Conservation (phyloP, 1,140 invertebrate species). For the Bombus confusus region DNA sequence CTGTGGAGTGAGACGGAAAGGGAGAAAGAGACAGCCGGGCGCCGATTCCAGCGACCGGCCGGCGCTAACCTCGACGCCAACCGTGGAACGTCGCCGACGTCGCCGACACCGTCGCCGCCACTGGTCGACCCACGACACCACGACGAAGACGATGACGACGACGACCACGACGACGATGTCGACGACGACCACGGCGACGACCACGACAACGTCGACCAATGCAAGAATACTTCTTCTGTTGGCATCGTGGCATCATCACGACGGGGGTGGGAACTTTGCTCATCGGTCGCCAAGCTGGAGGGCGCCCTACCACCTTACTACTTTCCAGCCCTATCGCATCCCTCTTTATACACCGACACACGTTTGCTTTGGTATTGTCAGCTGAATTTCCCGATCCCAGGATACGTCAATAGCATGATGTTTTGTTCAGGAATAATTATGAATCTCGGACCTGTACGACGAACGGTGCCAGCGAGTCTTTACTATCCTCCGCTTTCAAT, state of each 20-base stretch:
- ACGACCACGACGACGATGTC: conserved; percentile 45
- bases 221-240: conserved; percentile 69
- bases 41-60: conserved; percentile 68
- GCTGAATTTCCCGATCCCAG: conserved; percentile 39
- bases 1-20: conserved; percentile 56
- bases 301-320: conserved; percentile 39
- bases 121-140: conserved; percentile 53
- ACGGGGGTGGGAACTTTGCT: conserved; percentile 58
- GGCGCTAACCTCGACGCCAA: conserved; percentile 73
- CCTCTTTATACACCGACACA: conserved; percentile 34
- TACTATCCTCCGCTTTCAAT: too few relatives aligned
- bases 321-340: conserved; percentile 22
- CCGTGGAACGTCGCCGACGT: conserved; percentile 64
- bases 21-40: conserved; percentile 69
- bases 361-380: conserved; percentile 40
- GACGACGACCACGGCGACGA: conserved; percentile 46
- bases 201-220: conserved; percentile 61
- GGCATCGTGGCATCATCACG: conserved; percentile 61
- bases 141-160: conserved; percentile 18
- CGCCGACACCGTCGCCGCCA: conserved; percentile 59
- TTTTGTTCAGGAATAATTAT: conserved; percentile 51
- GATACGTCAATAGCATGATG: conserved; percentile 38
- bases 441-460: neutral
- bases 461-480: conserved; percentile 15
- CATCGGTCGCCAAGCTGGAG: conserved; percentile 67